These are phyloP conservation scores for Enteromius fasciolatus DNA, from an alignment of 2,797 vertebrate species.

Conservation along the genomic window DNA sequence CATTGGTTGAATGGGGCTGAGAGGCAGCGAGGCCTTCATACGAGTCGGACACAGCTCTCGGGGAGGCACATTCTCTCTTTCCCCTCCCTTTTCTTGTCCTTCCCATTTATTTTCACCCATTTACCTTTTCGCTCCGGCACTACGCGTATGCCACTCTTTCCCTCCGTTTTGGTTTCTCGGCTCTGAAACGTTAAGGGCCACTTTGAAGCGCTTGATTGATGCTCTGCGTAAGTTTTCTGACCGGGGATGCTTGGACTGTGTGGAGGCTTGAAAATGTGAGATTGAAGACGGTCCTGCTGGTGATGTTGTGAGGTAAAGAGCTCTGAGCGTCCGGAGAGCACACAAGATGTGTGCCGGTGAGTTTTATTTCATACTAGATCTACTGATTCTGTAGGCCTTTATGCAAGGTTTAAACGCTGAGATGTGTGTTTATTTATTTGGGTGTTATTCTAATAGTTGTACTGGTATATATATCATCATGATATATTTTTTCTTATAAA, in stretches of 20 bases:
- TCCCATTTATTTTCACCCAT: constrained; percentile 47
- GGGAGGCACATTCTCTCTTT: constrained; percentile 54
- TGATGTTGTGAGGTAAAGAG: constrained; percentile 22
- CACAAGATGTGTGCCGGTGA: constrained; percentile 38
- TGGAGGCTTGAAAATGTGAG: constrained; percentile 23
- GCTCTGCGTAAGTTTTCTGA: constrained; percentile 7
- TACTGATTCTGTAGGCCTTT: constrained; percentile 14
- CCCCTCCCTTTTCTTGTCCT: constrained; percentile 58
- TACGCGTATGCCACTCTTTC: constrained; percentile 28
- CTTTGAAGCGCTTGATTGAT: constrained; percentile 18
- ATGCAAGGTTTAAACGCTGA: not conserved
- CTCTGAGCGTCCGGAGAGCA: constrained; percentile 21
- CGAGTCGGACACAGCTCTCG: constrained; percentile 51
- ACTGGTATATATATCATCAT: not conserved
- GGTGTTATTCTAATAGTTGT: not conserved
- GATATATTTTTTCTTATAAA: not conserved
- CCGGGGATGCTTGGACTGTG: constrained; percentile 18
- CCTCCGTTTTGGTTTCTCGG: constrained; percentile 12
- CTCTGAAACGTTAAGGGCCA: not conserved
- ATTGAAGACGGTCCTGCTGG: constrained; percentile 16
- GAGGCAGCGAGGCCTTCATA: constrained; percentile 64
- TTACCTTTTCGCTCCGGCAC: constrained; percentile 41
- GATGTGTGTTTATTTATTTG: not conserved
- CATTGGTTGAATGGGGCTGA: constrained; percentile 64
- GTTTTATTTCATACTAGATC: constrained; percentile 26